phyloP scores from a whole-genome alignment of 1,140 invertebrate species.

The Drosophila carrolli region DNA sequence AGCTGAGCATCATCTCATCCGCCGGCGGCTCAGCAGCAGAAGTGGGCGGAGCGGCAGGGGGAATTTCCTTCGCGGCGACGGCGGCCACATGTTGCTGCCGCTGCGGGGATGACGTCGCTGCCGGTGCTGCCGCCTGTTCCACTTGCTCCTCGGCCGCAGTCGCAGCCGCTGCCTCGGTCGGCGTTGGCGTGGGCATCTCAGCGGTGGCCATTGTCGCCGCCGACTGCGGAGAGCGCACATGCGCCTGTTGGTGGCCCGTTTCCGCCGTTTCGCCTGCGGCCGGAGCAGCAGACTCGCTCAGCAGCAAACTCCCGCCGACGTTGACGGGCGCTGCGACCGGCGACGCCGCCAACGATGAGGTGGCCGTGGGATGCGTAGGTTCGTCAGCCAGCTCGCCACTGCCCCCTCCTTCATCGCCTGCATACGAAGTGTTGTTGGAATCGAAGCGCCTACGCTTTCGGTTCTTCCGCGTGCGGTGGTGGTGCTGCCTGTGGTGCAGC shows the following conservation, averaged over 20 bases:
- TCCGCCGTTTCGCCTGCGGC: constrained; percentile 65
- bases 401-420: constrained; percentile 51
- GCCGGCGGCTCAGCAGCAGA: constrained; percentile 15
- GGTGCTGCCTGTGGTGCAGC: constrained; percentile 72
- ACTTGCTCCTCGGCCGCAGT: constrained; percentile 46
- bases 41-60: background rate
- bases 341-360: constrained; percentile 57
- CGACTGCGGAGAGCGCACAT: constrained; percentile 69
- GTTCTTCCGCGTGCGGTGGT: constrained; percentile 82
- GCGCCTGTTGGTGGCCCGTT: constrained; percentile 68
- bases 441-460: constrained; percentile 73
- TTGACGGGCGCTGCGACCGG: constrained; percentile 52
- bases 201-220: constrained; percentile 45
- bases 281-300: constrained; percentile 64
- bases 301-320: constrained; percentile 38
- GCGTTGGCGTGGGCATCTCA: constrained; percentile 52
- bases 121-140: constrained; percentile 36
- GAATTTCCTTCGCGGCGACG: constrained; percentile 5
- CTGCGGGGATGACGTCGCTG: constrained; percentile 30
- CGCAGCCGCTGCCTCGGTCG: constrained; percentile 37
- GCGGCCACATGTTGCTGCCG: constrained; percentile 66
- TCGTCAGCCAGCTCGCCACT: constrained; percentile 31
- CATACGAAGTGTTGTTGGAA: constrained; percentile 66
- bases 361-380: constrained; percentile 44
- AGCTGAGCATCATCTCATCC: constrained; percentile 33